Percentiles rank a stretch among this genome's conserved stretches.
These are phyloP conservation scores for Pyrocephalus nanus DNA, from an alignment of 2,797 vertebrate species.

Conservation along the genomic window DNA sequence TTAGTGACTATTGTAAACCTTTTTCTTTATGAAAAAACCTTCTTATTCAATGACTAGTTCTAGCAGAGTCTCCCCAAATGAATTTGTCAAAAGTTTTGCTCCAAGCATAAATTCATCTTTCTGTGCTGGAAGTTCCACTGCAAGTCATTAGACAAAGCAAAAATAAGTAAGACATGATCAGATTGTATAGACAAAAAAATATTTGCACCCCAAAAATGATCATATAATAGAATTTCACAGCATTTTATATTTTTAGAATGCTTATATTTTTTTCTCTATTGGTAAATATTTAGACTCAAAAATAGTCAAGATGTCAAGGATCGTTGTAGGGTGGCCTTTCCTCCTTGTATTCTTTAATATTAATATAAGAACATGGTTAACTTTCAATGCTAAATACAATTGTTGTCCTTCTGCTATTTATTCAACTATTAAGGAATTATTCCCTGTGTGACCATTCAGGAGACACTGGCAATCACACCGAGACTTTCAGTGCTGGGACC, in stretches of 20 bases:
- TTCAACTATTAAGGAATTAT: background rate
- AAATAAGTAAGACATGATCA: background rate
- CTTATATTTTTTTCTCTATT: background rate
- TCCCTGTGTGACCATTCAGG: background rate
- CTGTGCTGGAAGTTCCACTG: background rate
- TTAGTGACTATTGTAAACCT: background rate
- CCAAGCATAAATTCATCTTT: background rate
- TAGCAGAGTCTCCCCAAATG: background rate
- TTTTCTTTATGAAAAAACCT: background rate
- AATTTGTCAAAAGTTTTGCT: background rate
- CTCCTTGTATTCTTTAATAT: background rate
- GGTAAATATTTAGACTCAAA: background rate
- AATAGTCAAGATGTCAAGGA: background rate
- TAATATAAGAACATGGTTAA: background rate
- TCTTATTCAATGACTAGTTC: background rate
- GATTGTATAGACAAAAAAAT: background rate
- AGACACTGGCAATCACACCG: background rate
- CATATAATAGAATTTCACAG: background rate
- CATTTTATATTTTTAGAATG: background rate
- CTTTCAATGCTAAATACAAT: background rate
- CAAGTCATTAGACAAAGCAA: background rate
- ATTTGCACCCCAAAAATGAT: background rate
- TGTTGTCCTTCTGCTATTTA: background rate
- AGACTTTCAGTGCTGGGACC: background rate
- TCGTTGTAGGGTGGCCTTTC: background rate